Base-by-base conservation (phyloP, 2,113 vertebrate genomes). In the Meles meles region DNA sequence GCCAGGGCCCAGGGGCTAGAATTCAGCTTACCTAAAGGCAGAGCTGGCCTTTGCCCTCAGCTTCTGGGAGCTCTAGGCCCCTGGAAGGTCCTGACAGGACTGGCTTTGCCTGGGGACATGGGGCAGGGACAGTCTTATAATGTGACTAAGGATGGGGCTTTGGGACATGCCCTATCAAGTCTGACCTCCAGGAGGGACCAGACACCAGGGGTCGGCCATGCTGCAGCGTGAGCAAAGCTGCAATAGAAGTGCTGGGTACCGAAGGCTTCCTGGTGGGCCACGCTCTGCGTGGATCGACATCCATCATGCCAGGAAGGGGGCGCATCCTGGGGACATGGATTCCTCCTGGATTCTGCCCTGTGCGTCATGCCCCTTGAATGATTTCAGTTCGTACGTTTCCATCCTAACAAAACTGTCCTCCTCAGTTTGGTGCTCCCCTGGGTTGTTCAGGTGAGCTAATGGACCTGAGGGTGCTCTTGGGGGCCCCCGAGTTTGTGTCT, bases 251-350 rank as follows among this genome's bases (percentile, higher is more conserved):
- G 34, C 72, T 42, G 14, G n/a, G 44, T 14, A 13, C 72, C 13
- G 3, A 55, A 39, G n/a, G 44, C 13, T 42, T 47, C 69, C 8
- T 12, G 29, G n/a, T 18, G 9, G 59, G 83, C 47, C 6, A n/a
- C 25, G 23, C 72, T 39, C 13, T 69, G 29, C 3, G 10, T 17
- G 11, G 13, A 67, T n/a, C 0, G 29, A 34, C 44, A 52, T 71
- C 21, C 10, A 5, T n/a, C 47, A 18, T 6, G 0, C 31, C 37
- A 27, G 44, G 21, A 79, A n/a, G 49, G 14, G 25, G 15, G 15
- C 1, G 1, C 12, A 4, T 12, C 31, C 74, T 23, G 74, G n/a
- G 59, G 47, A 47, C 39, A 37, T 0, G 1, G 3, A 5, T 25
- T 27, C n/a, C 49, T 74, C 86, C 69, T 15, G 34, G 21, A 49